Conservation (phyloP, 2,888 invertebrate genomes). For the Balanococcus diminutus region DNA sequence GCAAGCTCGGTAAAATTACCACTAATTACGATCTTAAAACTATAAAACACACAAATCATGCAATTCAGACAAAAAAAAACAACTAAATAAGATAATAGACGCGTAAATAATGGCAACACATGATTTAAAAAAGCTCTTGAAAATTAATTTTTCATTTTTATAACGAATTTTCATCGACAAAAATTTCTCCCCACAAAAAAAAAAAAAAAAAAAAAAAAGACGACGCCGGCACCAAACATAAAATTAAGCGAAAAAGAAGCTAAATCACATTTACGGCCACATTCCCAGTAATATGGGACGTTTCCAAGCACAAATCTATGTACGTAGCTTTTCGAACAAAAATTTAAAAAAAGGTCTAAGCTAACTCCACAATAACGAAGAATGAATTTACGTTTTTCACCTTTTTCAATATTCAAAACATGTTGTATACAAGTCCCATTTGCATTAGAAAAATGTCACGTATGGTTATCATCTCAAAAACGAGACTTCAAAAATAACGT, state of each 20-base stretch:
- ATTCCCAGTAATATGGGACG: not conserved
- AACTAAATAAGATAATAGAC: not conserved
- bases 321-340: slow-evolving; percentile 11
- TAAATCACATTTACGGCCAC: not conserved
- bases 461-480: slow-evolving; percentile 48
- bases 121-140: not conserved
- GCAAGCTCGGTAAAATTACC: not conserved
- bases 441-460: slow-evolving; percentile 51
- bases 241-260: not conserved
- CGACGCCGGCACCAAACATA: not conserved
- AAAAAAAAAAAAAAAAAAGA: not conserved
- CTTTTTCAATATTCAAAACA: slow-evolving; percentile 45
- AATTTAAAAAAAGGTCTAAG: slow-evolving; percentile 52
- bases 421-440: slow-evolving; percentile 53
- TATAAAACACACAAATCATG: not conserved
- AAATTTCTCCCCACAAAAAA: not conserved
- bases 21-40: not conserved
- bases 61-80: not conserved
- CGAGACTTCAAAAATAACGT: slow-evolving; percentile 53
- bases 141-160: not conserved
- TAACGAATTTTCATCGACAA: not conserved
- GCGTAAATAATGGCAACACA: slow-evolving; percentile 12
- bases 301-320: not conserved
- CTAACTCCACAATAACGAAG: slow-evolving; percentile 12
- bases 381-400: slow-evolving; percentile 43